These are phyloP conservation scores for Mesorhabditis spiculigera DNA, from an alignment of 2,888 invertebrate genomes.

Conservation along the genomic window DNA sequence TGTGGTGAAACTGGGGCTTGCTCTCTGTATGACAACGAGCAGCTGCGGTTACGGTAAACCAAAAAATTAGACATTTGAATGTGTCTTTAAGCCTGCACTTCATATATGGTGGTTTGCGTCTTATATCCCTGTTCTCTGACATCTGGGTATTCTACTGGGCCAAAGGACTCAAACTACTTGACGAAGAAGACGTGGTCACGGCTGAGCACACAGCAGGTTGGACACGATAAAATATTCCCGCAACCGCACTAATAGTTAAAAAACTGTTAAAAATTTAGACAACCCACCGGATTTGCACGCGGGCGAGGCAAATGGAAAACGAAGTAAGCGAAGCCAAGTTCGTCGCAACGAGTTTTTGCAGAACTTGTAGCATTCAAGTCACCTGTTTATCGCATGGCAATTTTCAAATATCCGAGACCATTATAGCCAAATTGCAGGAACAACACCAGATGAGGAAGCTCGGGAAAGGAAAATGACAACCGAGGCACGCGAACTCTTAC, in stretches of 20 bases:
- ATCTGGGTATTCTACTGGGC: slow-evolving; percentile 55
- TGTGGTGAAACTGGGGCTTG: slow-evolving; percentile 59
- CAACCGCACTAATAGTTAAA: neutral
- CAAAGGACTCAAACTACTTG: slow-evolving; percentile 49
- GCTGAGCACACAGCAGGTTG: slow-evolving; percentile 14
- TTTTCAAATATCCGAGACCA: too few relatives aligned
- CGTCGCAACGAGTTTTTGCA: too few relatives aligned
- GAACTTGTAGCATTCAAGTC: too few relatives aligned
- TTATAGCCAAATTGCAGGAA: too few relatives aligned
- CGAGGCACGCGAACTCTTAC: neutral
- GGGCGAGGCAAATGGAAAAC: neutral
- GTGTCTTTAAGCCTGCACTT: slow-evolving; percentile 37
- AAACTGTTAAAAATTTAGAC: neutral
- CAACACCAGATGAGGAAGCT: neutral
- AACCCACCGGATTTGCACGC: neutral
- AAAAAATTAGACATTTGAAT: neutral
- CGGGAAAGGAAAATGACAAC: slow-evolving; percentile 1
- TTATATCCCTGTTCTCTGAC: slow-evolving; percentile 53
- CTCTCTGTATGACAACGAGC: slow-evolving; percentile 58
- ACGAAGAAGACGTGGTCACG: slow-evolving; percentile 28
- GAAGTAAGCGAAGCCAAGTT: neutral
- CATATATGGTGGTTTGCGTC: slow-evolving; percentile 50
- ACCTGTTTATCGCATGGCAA: too few relatives aligned
- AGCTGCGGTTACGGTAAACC: slow-evolving; percentile 52
- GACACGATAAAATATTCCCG: too few relatives aligned